A percentile compares a stretch with the other conserved stretches of the same genome.
These are phyloP conservation scores for Hyperoplus lanceolatus DNA, from an alignment of 2,797 vertebrate genomes.

Conservation along the genomic window DNA sequence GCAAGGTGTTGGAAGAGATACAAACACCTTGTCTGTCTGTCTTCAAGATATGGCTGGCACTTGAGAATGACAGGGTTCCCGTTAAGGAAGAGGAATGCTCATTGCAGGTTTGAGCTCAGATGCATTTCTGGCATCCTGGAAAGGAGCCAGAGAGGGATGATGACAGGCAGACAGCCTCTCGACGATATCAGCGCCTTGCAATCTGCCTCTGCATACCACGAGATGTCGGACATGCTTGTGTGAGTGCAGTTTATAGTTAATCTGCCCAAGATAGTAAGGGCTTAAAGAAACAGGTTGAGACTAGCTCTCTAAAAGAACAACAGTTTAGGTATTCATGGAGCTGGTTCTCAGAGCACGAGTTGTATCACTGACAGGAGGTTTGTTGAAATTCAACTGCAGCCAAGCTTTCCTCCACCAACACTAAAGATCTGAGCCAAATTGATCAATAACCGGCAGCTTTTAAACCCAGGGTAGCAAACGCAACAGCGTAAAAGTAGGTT, in stretches of 20 bases:
- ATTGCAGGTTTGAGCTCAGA: slow-evolving; percentile 52
- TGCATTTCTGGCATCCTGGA: slow-evolving; percentile 73
- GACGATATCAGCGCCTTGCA: slow-evolving; percentile 71
- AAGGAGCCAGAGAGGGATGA: slow-evolving; percentile 69
- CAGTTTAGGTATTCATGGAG: slow-evolving; percentile 41
- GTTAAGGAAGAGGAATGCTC: slow-evolving; percentile 71
- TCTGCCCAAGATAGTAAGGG: slow-evolving; percentile 55
- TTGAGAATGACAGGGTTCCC: slow-evolving; percentile 61
- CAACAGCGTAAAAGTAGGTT: slow-evolving; percentile 25
- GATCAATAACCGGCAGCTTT: slow-evolving; percentile 36
- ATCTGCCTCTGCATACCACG: slow-evolving; percentile 72
- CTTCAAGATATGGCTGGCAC: slow-evolving; percentile 36
- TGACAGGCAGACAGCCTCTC: slow-evolving; percentile 74
- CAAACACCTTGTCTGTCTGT: slow-evolving; percentile 50
- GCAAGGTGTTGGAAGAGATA: slow-evolving; percentile 56
- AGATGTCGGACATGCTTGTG: slow-evolving; percentile 76
- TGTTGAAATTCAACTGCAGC: slow-evolving; percentile 60
- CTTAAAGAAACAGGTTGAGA: slow-evolving; percentile 63
- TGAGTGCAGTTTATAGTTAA: slow-evolving; percentile 68
- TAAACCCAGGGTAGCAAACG: slow-evolving; percentile 19
- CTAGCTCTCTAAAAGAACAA: slow-evolving; percentile 37
- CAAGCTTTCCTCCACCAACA: slow-evolving; percentile 6
- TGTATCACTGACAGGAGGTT: slow-evolving; percentile 25
- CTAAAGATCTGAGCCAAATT: slow-evolving; percentile 10
- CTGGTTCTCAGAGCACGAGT: slow-evolving; percentile 45